Conservation (phyloP, 92 coral and sea anemone genomes). For the Epizoanthus stellaris region DNA sequence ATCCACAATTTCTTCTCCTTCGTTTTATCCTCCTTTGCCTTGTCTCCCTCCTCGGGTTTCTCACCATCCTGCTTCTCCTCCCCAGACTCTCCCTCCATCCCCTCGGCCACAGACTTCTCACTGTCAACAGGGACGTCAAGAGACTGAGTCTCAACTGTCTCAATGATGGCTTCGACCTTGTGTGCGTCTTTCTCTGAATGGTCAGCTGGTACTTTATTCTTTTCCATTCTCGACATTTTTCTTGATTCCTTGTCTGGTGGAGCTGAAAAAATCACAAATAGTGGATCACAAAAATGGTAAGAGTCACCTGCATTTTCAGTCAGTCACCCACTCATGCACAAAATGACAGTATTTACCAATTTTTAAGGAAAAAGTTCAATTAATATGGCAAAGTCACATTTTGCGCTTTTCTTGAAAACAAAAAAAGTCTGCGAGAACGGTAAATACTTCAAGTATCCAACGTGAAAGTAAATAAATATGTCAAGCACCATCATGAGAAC, state of each 20-base stretch:
- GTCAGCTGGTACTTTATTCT: constrained; percentile 62
- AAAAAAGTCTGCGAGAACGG: too few relatives aligned
- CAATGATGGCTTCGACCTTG: constrained; percentile 62
- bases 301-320: too few relatives aligned
- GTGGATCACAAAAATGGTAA: not conserved
- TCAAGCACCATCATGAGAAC: too few relatives aligned
- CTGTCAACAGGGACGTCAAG: constrained; percentile 74
- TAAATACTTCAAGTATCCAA: too few relatives aligned
- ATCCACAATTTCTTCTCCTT: constrained; percentile 96
- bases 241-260: constrained; percentile 79
- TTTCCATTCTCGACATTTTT: constrained; percentile 77
- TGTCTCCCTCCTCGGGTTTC: constrained; percentile 73
- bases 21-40: constrained; percentile 57
- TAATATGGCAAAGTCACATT: too few relatives aligned
- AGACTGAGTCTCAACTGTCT: constrained; percentile 44
- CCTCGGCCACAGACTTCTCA: constrained; percentile 71
- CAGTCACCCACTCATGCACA: too few relatives aligned
- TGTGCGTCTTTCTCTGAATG: constrained; percentile 55
- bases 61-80: constrained; percentile 86
- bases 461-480: too few relatives aligned
- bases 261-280: constrained; percentile 46
- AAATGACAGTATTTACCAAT: too few relatives aligned
- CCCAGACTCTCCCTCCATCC: constrained; percentile 66
- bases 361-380: too few relatives aligned
- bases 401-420: too few relatives aligned